Evolutionary conservation across 2,113 vertebrate genomes (phyloP).

Genomic region (Galemys pyrenaicus): DNA sequence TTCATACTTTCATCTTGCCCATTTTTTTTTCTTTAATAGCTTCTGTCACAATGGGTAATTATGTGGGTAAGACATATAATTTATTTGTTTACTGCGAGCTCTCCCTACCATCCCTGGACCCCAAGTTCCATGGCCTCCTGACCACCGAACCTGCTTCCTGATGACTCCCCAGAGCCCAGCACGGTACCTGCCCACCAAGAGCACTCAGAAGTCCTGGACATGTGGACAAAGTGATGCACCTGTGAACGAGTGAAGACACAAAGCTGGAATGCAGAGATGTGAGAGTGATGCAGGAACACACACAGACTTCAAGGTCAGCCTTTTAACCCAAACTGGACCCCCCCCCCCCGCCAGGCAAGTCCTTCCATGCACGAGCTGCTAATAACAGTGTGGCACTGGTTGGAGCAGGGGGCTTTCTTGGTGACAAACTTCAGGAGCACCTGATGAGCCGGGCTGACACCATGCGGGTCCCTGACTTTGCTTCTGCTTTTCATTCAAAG

Average conservation of each 20-base stretch:
- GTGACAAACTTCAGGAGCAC: background rate
- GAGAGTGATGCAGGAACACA: background rate
- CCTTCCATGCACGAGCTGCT: background rate
- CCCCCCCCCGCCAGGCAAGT: background rate
- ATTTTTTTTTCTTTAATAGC: constrained; percentile 46
- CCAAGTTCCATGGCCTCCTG: background rate
- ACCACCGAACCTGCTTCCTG: background rate
- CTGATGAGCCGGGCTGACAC: background rate
- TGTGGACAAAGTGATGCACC: background rate
- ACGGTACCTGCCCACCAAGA: background rate
- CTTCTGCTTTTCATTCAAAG: constrained; percentile 39
- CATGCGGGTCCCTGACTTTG: background rate
- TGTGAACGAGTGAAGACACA: background rate
- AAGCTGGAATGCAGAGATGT: background rate
- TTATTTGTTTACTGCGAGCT: constrained; percentile 51
- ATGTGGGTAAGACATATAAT: constrained; percentile 59
- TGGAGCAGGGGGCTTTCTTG: background rate
- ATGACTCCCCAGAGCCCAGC: background rate
- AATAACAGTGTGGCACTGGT: constrained; percentile 5
- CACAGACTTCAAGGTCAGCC: background rate
- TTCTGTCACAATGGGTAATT: constrained; percentile 58
- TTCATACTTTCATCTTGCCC: background rate
- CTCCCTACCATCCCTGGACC: background rate
- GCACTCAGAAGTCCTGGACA: background rate
- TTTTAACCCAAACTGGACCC: background rate